A percentile compares a stretch with the other conserved stretches of the same genome.
phyloP scores from a whole-genome alignment of 2,888 invertebrate species.

The Epirrhoe tristata region DNA sequence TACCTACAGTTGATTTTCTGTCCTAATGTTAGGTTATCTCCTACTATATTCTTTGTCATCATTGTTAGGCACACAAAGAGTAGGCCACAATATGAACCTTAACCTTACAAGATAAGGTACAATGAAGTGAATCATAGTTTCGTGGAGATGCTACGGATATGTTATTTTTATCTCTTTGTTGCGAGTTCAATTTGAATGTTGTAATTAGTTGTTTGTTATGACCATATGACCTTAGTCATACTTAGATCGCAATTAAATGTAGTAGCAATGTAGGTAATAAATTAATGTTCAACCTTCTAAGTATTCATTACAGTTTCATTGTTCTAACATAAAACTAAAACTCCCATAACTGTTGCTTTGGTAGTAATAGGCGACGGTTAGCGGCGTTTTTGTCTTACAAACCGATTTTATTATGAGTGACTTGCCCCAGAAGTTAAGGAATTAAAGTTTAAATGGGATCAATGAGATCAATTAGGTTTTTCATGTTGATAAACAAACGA shows the following conservation, averaged over 20 bases:
- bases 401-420: constrained; percentile 6
- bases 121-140: background rate
- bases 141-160: constrained; percentile 4
- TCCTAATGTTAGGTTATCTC: no score
- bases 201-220: background rate
- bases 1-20: no score
- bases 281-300: background rate
- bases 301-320: background rate
- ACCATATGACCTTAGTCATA: background rate
- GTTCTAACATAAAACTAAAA: background rate
- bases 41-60: background rate
- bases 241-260: no score
- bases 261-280: background rate
- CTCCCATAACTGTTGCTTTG: constrained; percentile 20
- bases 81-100: background rate
- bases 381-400: constrained; percentile 11
- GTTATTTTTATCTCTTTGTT: background rate
- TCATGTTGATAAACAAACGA: background rate
- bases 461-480: constrained; percentile 13
- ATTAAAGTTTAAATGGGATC: background rate
- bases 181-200: background rate
- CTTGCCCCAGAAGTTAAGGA: constrained; percentile 4
- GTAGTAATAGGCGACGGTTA: constrained; percentile 24
- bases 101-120: background rate
- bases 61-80: background rate